These are phyloP conservation scores for Diplodus sargus DNA, from an alignment of 2,797 vertebrate species.

Conservation along the genomic window DNA sequence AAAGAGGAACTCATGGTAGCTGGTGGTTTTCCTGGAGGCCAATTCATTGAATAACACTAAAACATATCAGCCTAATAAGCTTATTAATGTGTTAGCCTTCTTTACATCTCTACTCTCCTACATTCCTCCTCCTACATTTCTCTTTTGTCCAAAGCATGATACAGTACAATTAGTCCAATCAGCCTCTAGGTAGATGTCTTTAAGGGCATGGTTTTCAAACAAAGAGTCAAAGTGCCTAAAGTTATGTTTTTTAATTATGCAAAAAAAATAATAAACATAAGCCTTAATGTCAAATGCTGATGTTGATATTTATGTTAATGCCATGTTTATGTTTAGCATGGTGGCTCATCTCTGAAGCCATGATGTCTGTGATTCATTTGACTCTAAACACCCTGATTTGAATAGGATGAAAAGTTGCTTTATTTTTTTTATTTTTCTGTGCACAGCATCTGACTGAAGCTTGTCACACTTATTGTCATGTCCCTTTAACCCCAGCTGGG, in stretches of 20 bases:
- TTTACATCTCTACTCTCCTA: neutral
- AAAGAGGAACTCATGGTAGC: neutral
- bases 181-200: neutral
- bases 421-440: conserved; percentile 21
- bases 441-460: conserved; percentile 62
- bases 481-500: conserved; percentile 80
- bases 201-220: neutral
- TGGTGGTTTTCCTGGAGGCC: neutral
- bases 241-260: neutral
- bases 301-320: neutral
- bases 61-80: neutral
- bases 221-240: neutral
- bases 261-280: no score
- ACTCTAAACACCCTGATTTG: conserved; percentile 62
- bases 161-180: neutral
- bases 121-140: neutral
- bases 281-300: no score
- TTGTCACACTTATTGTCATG: conserved; percentile 78
- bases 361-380: conserved; percentile 59
- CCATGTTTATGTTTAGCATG: conserved; percentile 27
- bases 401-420: conserved; percentile 60
- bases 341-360: conserved; percentile 26
- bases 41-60: neutral
- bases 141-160: neutral
- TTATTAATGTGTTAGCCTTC: neutral